phyloP scores from a whole-genome alignment of 2,113 vertebrate species.

The Brachirus orientalis region DNA sequence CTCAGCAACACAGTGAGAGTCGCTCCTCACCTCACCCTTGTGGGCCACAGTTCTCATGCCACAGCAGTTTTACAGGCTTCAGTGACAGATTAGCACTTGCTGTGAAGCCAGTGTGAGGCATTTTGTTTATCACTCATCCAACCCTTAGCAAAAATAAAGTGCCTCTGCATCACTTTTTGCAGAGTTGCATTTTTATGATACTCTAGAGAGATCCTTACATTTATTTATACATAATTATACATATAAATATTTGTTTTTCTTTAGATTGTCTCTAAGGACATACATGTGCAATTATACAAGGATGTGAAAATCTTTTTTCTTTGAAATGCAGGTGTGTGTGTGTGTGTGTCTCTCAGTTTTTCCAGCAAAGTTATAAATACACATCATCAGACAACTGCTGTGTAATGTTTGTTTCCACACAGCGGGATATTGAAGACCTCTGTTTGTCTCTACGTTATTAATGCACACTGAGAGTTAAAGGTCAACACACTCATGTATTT shows the following conservation, averaged over 20 bases:
- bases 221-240: not conserved
- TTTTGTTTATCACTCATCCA: slow-evolving; percentile 32
- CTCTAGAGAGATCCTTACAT: not conserved
- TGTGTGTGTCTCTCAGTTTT: not conserved
- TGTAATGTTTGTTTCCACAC: slow-evolving; percentile 30
- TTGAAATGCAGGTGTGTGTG: slow-evolving; percentile 6
- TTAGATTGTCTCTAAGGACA: not conserved
- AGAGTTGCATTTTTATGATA: not conserved
- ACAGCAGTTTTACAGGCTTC: slow-evolving; percentile 31
- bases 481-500: slow-evolving; percentile 29
- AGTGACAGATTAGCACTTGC: slow-evolving; percentile 41
- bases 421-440: slow-evolving; percentile 5
- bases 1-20: slow-evolving; percentile 27
- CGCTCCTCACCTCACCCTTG: slow-evolving; percentile 36
- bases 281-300: slow-evolving; percentile 2
- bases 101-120: slow-evolving; percentile 23
- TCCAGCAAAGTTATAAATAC: slow-evolving; percentile 22
- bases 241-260: slow-evolving; percentile 4
- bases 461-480: slow-evolving; percentile 27
- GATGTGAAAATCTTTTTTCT: slow-evolving; percentile 14
- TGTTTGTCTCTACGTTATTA: slow-evolving; percentile 3
- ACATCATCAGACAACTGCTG: slow-evolving; percentile 3
- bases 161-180: not conserved
- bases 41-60: slow-evolving; percentile 6
- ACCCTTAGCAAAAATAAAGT: not conserved